Conservation (phyloP, 2,797 vertebrate genomes). For the Liasis olivaceus region DNA sequence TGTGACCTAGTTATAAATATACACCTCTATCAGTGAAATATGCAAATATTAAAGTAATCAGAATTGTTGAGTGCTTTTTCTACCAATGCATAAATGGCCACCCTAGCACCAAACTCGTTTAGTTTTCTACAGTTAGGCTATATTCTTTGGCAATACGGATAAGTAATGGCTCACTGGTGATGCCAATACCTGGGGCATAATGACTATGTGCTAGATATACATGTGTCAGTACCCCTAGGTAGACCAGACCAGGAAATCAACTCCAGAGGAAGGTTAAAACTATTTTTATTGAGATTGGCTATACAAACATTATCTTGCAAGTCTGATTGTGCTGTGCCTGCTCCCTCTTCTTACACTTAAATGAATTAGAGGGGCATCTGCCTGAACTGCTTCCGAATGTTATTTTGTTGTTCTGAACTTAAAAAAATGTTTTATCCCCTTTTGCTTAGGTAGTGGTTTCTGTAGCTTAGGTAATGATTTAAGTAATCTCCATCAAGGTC, state of each 20-base stretch:
- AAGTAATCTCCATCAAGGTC: background rate
- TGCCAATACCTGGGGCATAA: background rate
- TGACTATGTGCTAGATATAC: background rate
- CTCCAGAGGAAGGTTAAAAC: background rate
- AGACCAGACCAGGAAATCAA: background rate
- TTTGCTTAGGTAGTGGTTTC: background rate
- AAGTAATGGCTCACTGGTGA: background rate
- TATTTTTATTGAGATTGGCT: background rate
- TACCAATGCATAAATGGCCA: background rate
- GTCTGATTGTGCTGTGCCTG: background rate
- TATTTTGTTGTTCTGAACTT: background rate
- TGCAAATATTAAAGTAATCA: background rate
- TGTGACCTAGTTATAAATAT: background rate
- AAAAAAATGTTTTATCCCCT: background rate
- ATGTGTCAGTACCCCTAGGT: background rate
- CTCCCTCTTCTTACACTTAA: background rate
- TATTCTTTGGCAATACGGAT: background rate
- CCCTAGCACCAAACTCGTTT: background rate
- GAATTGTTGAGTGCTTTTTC: background rate
- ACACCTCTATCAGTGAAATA: background rate
- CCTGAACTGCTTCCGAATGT: background rate
- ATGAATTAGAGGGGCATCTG: background rate
- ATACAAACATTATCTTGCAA: background rate
- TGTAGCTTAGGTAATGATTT: too few species aligned
- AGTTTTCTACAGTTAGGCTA: background rate